Base-by-base conservation (phyloP, 2,888 invertebrate genomes). In the Lamellibrachia columna region DNA sequence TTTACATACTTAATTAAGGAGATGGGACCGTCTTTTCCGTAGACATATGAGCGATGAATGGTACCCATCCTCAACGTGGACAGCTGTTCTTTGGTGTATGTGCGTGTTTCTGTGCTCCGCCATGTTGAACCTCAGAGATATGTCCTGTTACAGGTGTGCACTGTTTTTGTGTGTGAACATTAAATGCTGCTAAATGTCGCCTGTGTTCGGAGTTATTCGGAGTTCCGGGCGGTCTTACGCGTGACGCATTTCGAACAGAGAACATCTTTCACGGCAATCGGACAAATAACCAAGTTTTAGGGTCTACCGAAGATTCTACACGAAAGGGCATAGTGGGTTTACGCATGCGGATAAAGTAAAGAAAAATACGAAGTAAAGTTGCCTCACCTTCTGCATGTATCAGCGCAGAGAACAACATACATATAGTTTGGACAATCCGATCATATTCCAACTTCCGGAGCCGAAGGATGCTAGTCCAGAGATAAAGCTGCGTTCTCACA, bases 401-500 rank as follows among this genome's bases (percentile, higher is more conserved):
- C 22, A 75, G 75, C 75, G 11, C 75, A 58, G 2, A 58, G n/a
- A 3, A 22, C 75, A 6, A 75, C 15, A 1, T 22, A 75, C 40
- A 40, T 40, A 40, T 40, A 40, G 22, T 15, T 75, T 15, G 15
- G 22, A n/a, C n/a, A 75, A 75, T 75, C 75, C 75, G 75, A 75
- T n/a, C 75, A n/a, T 75, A 75, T 11, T 75, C 75, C 75, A 22
- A 75, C 15, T 6, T 75, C 75, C 22, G 75, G 75, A 15, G 6
- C 15, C 9, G 22, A 22, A 75, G 22, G 15, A 75, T n/a, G 22
- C 75, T 75, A 11, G 6, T 75, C 75, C 22, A 75, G 22, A n/a
- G 75, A 75, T 75, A 22, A 75, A 75, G 75, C 75, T 75, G 75
- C 75, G 75, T 75, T 75, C 75, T 75, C 75, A 75, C 75, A 15